Evolutionary conservation across 2,113 vertebrate genomes (phyloP), one percentile per base, ranked within the genome.

Genomic region (Pimephales promelas): DNA sequence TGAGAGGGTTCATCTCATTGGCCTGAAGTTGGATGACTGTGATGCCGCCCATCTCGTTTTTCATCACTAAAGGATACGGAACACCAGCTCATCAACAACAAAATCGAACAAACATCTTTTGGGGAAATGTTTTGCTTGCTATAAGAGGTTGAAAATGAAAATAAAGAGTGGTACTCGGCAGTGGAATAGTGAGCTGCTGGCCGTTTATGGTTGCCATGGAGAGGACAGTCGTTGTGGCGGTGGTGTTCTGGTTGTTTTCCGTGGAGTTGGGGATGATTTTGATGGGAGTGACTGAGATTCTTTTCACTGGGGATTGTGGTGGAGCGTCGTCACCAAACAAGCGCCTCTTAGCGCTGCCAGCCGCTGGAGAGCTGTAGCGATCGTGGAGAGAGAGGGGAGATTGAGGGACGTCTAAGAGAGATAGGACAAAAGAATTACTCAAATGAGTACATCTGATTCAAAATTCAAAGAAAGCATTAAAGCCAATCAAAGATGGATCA

Each of bases 291-390:
- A 92, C 49, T 3, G 88, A 84, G 18, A 89, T 71, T 86, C 92
- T 94, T 40, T 94, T 95, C 24, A 88, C 28, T 47, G 90, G 89
- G n/a, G 90, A 88, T 76, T 94, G 93, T 71, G 89, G 83, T 86
- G 94, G 87, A 84, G 85, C 88, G 73, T 98, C 97, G n/a, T 99
- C 98, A 8, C 95, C 97, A 66, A 99, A 99, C 22, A 99, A 96
- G 61, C 97, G 96, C 1, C 98, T 95, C 80, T 98, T 99, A 1
- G 97, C 98, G 72, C 96, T 98, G 71, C 98, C 98, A 1, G 98
- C 98, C 0, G 95, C 88, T 5, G 98, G 98, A 49, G 98, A 99
- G 90, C 96, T 98, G 91, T 96, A 99, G 61, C 98, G 94, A 86
- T 99, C 98, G 0, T 99, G 96, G 62, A 99, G 95, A 0, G 96